A percentile compares a stretch with the other conserved stretches of the same genome.
Evolutionary conservation across 2,113 vertebrate genomes (phyloP).

Genomic region (Gymnogyps californianus): DNA sequence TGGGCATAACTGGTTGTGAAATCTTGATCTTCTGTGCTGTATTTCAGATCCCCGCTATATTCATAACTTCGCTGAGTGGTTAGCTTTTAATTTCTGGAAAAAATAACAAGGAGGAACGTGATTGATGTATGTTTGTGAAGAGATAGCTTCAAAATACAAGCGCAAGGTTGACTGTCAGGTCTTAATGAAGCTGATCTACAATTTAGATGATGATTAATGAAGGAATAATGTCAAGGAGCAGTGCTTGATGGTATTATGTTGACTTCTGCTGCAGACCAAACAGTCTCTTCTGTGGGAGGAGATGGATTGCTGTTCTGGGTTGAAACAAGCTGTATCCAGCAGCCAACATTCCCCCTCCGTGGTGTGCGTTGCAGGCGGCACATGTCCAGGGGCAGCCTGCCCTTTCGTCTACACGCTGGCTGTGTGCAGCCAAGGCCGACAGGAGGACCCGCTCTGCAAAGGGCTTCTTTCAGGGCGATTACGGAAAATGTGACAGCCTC

Average conservation of each 20-base stretch:
- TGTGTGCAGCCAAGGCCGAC: background rate
- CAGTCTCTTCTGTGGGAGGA: background rate
- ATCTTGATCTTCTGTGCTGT: background rate
- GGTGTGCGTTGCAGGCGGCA: accelerated
- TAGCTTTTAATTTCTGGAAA: background rate
- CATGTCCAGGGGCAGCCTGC: background rate
- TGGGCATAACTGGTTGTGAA: background rate
- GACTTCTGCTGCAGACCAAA: background rate
- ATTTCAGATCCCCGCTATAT: background rate
- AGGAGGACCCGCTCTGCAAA: background rate
- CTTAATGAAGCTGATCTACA: background rate
- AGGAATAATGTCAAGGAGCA: background rate
- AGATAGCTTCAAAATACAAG: background rate
- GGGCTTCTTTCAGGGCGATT: background rate
- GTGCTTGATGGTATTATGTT: background rate
- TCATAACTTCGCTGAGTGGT: background rate
- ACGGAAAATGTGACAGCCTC: conserved; percentile 61
- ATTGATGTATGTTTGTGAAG: background rate
- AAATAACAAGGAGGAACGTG: background rate
- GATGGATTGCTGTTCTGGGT: background rate
- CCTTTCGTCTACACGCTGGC: accelerated
- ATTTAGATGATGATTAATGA: background rate
- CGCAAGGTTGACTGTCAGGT: background rate
- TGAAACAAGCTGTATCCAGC: background rate
- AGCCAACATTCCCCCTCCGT: accelerated